Percentiles rank a stretch among this genome's conserved stretches.
These are phyloP conservation scores for Takifugu flavidus DNA, from an alignment of 2,113 vertebrate species.

Conservation along the genomic window DNA sequence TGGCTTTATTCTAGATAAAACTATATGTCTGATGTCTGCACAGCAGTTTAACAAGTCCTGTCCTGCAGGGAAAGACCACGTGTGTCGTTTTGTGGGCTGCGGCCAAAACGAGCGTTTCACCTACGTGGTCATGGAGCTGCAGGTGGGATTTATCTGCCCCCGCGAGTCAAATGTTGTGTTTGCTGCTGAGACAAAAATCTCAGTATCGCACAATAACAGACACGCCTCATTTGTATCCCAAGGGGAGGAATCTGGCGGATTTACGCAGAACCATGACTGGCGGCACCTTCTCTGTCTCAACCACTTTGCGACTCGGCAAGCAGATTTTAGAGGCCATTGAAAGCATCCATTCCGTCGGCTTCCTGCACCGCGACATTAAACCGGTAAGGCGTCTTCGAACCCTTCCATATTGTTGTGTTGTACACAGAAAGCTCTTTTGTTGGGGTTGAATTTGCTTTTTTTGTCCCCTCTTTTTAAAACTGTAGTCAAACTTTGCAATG, in stretches of 20 bases:
- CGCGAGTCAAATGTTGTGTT: not conserved
- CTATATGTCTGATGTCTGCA: too few species aligned
- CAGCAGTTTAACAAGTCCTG: not conserved
- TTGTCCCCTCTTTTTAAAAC: constrained; percentile 12
- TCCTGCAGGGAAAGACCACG: constrained; percentile 91
- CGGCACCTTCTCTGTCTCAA: constrained; percentile 89
- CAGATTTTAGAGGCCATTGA: constrained; percentile 96
- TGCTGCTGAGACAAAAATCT: not conserved
- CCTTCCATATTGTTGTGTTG: not conserved
- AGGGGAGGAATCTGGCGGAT: constrained; percentile 97
- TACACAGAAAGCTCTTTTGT: not conserved
- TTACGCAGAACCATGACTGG: constrained; percentile 88
- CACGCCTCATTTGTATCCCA: not conserved
- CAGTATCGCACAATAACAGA: not conserved
- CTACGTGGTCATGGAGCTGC: constrained; percentile 98
- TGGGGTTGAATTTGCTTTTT: not conserved
- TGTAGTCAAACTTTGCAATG: constrained; percentile 97
- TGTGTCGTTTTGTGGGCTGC: constrained; percentile 96
- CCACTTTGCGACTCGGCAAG: constrained; percentile 87
- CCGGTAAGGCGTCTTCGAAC: constrained; percentile 76
- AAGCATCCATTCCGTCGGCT: constrained; percentile 97
- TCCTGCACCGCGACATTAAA: constrained; percentile 97
- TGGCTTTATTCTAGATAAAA: not conserved
- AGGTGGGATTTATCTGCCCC: constrained; percentile 72
- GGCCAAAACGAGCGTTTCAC: constrained; percentile 97